Percentiles rank a stretch among this genome's conserved stretches.
Evolutionary conservation across 2,797 vertebrate species (phyloP).

Genomic region (Spondyliosoma cantharus): DNA sequence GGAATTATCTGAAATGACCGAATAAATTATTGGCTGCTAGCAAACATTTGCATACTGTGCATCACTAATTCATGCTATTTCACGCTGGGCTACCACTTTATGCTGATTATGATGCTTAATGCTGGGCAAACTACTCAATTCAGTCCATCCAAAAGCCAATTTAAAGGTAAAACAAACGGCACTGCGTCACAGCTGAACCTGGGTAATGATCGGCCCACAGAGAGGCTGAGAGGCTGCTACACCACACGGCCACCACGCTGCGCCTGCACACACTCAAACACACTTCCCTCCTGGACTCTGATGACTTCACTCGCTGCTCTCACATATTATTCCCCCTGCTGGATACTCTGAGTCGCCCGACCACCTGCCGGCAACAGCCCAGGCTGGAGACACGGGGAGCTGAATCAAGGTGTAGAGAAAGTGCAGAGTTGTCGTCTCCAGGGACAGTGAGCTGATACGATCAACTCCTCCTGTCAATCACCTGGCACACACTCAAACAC

Average conservation of each 20-base stretch:
- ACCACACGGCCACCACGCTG: conserved; percentile 29
- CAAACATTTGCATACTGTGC: conserved; percentile 26
- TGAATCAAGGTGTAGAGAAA: conserved; percentile 9
- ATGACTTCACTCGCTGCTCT: conserved; percentile 18
- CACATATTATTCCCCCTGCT: conserved; percentile 42
- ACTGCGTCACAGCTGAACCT: conserved; percentile 10
- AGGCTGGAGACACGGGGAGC: conserved; percentile 15
- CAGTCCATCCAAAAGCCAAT: conserved; percentile 15
- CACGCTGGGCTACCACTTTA: conserved; percentile 33
- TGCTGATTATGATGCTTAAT: conserved; percentile 36
- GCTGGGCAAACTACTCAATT: conserved; percentile 29
- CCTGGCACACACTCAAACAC: neutral
- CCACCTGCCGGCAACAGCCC: conserved; percentile 7
- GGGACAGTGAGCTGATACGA: conserved; percentile 55
- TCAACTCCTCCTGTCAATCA: conserved; percentile 61
- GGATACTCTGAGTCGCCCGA: conserved; percentile 18
- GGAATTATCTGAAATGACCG: conserved; percentile 12
- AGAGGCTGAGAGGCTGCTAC: conserved; percentile 21
- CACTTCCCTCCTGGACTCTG: conserved; percentile 7
- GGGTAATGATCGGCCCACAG: conserved; percentile 1
- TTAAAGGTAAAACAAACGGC: conserved; percentile 26
- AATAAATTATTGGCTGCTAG: conserved; percentile 16
- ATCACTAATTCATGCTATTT: conserved; percentile 34
- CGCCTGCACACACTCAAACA: conserved; percentile 24
- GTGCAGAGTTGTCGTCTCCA: conserved; percentile 36